A percentile compares a stretch with the other conserved stretches of the same genome.
phyloP scores from a whole-genome alignment of 2,888 invertebrate genomes.

The Muschampia plurimacula region DNA sequence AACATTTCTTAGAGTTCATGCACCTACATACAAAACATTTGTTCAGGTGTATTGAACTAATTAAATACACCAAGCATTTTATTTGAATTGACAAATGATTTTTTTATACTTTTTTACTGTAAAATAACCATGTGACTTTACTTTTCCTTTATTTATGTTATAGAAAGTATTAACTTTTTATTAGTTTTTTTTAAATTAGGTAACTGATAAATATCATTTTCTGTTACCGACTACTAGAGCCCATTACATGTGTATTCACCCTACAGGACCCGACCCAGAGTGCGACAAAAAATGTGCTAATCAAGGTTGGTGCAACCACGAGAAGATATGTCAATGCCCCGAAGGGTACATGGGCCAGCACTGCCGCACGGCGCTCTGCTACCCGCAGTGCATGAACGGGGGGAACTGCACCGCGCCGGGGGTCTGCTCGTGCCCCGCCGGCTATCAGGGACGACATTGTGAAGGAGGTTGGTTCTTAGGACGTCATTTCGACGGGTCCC shows the following conservation, averaged over 20 bases:
- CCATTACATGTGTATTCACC: not conserved
- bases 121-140: not conserved
- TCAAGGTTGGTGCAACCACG: conserved; percentile 93
- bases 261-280: conserved; percentile 91
- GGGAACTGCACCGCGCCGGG: conserved; percentile 97
- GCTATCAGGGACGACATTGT: conserved; percentile 95
- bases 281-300: conserved; percentile 95
- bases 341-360: conserved; percentile 96
- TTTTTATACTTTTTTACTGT: not conserved
- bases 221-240: not conserved
- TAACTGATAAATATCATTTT: too few species aligned
- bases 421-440: conserved; percentile 94
- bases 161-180: too few species aligned
- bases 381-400: conserved; percentile 97
- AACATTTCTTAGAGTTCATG: conserved; percentile 2
- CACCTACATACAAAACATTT: conserved; percentile 10
- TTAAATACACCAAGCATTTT: not conserved
- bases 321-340: conserved; percentile 94
- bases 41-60: conserved; percentile 2
- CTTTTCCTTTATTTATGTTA: not conserved
- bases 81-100: not conserved
- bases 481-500: too few species aligned
- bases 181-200: too few species aligned
- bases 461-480: conserved; percentile 89
- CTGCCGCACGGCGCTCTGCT: conserved; percentile 95